These are phyloP conservation scores for Urophycis tenuis DNA, from an alignment of 2,797 vertebrate genomes.

Conservation along the genomic window DNA sequence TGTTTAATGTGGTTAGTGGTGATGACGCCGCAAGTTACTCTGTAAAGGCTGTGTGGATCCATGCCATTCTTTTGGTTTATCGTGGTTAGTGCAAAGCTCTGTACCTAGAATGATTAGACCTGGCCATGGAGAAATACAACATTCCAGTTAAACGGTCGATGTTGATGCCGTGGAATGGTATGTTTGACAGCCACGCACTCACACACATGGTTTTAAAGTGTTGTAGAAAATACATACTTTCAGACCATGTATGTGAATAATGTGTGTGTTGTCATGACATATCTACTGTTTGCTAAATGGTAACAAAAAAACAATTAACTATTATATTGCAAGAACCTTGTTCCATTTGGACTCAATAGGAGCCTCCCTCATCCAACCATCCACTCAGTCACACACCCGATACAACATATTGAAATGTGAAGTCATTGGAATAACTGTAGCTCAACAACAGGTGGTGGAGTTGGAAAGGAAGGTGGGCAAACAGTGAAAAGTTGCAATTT, in stretches of 20 bases:
- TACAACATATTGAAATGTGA: neutral
- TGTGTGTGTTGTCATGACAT: neutral
- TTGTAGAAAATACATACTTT: neutral
- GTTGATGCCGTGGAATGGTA: slow-evolving; percentile 22
- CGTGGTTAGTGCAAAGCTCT: slow-evolving; percentile 43
- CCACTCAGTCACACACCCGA: slow-evolving; percentile 15
- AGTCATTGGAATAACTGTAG: neutral
- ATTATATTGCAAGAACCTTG: neutral
- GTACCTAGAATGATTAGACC: neutral
- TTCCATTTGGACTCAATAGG: neutral
- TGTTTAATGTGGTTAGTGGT: slow-evolving; percentile 56
- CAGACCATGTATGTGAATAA: neutral
- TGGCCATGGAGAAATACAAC: slow-evolving; percentile 8
- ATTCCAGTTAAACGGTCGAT: slow-evolving; percentile 17
- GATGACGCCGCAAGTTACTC: slow-evolving; percentile 37
- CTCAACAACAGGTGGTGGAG: slow-evolving; percentile 28
- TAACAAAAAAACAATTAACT: neutral
- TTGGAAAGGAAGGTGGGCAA: slow-evolving; percentile 37
- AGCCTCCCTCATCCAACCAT: neutral
- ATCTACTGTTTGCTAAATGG: neutral
- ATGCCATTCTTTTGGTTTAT: slow-evolving; percentile 37
- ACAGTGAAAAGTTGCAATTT: slow-evolving; percentile 38
- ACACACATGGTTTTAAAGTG: neutral
- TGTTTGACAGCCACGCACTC: neutral
- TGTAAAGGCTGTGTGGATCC: slow-evolving; percentile 46